phyloP scores from a whole-genome alignment of 1,140 invertebrate species.

The Tetramorium parvispinum region DNA sequence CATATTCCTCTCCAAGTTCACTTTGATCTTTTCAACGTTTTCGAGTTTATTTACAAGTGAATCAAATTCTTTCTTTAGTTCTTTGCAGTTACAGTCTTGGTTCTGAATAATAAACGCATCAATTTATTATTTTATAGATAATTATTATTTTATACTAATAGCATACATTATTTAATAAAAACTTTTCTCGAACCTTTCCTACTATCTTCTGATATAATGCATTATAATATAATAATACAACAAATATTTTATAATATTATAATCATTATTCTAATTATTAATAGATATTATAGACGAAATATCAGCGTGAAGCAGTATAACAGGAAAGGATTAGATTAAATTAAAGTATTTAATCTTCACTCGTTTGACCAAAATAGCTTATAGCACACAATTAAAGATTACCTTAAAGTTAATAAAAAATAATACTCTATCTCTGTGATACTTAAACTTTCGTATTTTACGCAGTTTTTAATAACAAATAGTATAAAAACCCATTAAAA shows the following conservation, averaged over 20 bases:
- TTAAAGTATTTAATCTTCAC: background rate
- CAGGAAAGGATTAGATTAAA: background rate
- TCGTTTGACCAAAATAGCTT: background rate
- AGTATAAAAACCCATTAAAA: background rate
- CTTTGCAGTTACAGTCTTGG: slow-evolving; percentile 44
- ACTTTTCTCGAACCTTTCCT: too few relatives aligned
- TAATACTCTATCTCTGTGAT: background rate
- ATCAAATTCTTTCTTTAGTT: slow-evolving; percentile 67
- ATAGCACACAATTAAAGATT: background rate
- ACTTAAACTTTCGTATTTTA: background rate
- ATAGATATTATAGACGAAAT: too few relatives aligned
- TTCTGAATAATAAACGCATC: background rate
- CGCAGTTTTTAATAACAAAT: background rate
- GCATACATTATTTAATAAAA: background rate
- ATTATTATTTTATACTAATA: background rate
- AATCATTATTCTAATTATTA: too few relatives aligned
- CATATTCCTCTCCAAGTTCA: slow-evolving; percentile 80
- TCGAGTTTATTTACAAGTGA: slow-evolving; percentile 63
- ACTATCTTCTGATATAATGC: too few relatives aligned
- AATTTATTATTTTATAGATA: background rate
- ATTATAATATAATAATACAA: too few relatives aligned
- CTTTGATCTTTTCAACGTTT: slow-evolving; percentile 70
- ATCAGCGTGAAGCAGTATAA: too few relatives aligned
- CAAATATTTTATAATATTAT: too few relatives aligned
- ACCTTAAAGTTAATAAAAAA: background rate